Evolutionary conservation across 2,888 invertebrate genomes (phyloP), one percentile per base, ranked within the genome.

Genomic region (Formica aserva): DNA sequence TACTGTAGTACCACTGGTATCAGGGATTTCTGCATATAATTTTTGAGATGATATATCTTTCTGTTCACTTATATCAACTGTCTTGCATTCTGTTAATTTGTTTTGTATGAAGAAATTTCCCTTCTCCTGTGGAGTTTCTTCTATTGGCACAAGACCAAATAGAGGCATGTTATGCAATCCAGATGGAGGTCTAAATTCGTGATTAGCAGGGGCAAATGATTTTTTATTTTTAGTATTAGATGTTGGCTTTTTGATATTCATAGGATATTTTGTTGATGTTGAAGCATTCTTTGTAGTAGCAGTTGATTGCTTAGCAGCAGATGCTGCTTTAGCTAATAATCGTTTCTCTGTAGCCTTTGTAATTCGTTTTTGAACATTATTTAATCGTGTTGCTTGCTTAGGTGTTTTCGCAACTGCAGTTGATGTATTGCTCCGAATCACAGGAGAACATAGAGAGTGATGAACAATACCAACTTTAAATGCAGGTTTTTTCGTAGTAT

Each of bases 161-260:
- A 93, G 65, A 18, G 92, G 92, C 29, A 92, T 81, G 5, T 85
- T 71, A 0, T 76, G 29, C 13, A 93, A 45, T 0, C 91, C 94
- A 11, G 92, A 83, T 0, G 96, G 96, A 5, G 96, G 94, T 89
- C 94, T 95, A 90, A 96, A 96, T 15, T 93, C 87, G 22, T 96
- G 95, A 94, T 96, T 95, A 78, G 92, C 92, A 0, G 96, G 96
- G 13, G 96, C 96, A 94, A 96, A 96, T 0, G 95, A 95, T 52
- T 92, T 71, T 1, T 65, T 13, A 8, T 15, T 63, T n/a, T 80
- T 60, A 4, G 18, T 8, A n/a, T 9, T 3, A 32, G 65, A 52
- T 66, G 29, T 38, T 26, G 66, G 1, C 5, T 3, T 57, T 13
- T 69, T 71, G 1, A 29, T 15, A 2, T 32, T n/a, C 11, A 35